A percentile compares a stretch with the other conserved stretches of the same genome.
Evolutionary conservation across 2,113 vertebrate species (phyloP).

Genomic region (Ceyx cyanopectus): DNA sequence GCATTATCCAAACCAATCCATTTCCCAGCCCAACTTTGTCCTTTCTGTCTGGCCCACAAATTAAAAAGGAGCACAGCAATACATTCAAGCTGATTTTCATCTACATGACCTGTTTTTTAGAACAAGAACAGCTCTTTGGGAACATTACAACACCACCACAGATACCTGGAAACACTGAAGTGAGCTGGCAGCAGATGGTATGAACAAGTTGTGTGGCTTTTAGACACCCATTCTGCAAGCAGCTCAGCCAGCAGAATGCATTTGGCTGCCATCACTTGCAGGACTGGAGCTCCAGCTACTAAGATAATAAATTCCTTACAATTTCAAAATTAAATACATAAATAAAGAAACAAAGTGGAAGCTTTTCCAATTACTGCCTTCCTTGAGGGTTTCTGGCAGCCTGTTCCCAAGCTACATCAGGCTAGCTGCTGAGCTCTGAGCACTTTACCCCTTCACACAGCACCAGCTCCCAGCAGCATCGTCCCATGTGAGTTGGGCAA

Average conservation of each 20-base stretch:
- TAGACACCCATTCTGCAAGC: not conserved
- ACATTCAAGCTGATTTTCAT: not conserved
- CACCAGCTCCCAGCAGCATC: not conserved
- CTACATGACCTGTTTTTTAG: not conserved
- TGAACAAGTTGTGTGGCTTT: not conserved
- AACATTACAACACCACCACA: not conserved
- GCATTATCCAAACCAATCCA: not conserved
- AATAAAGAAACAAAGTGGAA: not conserved
- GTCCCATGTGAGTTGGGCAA: not conserved
- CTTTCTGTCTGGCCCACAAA: not conserved
- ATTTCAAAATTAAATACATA: not conserved
- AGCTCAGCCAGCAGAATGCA: not conserved
- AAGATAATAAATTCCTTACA: not conserved
- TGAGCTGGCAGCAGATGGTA: not conserved
- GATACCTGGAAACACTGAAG: not conserved
- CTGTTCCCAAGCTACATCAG: not conserved
- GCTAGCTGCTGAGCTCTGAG: not conserved
- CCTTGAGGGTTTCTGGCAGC: not conserved
- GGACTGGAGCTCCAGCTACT: not conserved
- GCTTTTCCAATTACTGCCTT: not conserved
- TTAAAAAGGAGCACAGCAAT: not conserved
- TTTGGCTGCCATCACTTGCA: not conserved
- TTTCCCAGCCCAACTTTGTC: not conserved
- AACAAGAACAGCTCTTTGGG: not conserved
- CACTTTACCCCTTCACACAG: not conserved